Percentiles rank a stretch among this genome's conserved stretches.
Conservation (phyloP, 2,888 invertebrate genomes). For the Drosophila sordidapex region DNA sequence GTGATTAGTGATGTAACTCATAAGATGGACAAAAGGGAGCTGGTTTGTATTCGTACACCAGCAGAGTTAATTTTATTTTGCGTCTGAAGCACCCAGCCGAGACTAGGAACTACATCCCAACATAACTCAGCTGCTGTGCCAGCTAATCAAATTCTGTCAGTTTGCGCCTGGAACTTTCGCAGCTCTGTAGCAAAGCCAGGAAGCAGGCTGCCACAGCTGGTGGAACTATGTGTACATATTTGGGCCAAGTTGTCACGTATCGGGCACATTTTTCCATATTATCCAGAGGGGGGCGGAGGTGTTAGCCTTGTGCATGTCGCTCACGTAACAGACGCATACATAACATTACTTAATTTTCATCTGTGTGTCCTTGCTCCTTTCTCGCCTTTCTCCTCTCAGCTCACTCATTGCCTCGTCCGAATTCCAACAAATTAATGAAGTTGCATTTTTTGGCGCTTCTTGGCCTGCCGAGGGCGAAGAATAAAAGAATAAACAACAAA, state of each 20-base stretch:
- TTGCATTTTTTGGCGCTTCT: slow-evolving; percentile 57
- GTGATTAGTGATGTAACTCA: background rate
- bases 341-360: slow-evolving; percentile 77
- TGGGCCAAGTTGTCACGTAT: slow-evolving; percentile 76
- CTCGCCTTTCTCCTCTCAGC: background rate
- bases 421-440: slow-evolving; percentile 67
- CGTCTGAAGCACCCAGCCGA: background rate
- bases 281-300: slow-evolving; percentile 45
- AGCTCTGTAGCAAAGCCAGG: slow-evolving; percentile 17
- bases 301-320: slow-evolving; percentile 58
- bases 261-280: slow-evolving; percentile 75
- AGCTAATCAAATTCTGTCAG: slow-evolving; percentile 60
- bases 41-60: background rate
- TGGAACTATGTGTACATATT: slow-evolving; percentile 49
- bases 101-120: background rate
- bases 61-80: background rate
- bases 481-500: slow-evolving; percentile 20
- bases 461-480: background rate
- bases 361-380: slow-evolving; percentile 28
- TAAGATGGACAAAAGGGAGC: background rate
- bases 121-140: slow-evolving; percentile 40
- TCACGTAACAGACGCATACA: slow-evolving; percentile 81
- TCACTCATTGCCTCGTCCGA: slow-evolving; percentile 4
- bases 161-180: slow-evolving; percentile 41
- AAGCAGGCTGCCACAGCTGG: slow-evolving; percentile 30